Evolutionary conservation across 2,113 vertebrate species (phyloP), one percentile per base, ranked within the genome.

Genomic region (Lates calcarifer): DNA sequence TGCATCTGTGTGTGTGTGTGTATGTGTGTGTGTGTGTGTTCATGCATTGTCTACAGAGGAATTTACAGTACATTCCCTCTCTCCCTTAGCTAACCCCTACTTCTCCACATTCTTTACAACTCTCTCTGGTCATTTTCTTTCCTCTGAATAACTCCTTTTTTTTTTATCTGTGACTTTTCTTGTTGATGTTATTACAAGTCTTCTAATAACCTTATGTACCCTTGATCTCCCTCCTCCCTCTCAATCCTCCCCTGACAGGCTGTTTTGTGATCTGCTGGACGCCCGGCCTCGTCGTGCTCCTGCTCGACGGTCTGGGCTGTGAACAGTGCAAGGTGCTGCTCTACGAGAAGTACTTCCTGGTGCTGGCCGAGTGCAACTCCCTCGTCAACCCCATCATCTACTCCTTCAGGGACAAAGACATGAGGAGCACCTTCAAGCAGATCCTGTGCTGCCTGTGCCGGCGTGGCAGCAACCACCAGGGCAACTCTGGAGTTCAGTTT

Each of bases 221-320:
- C 39, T 49, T 24, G 17, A 8, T 67, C 22, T 65, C 24, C 18
- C 29, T 12, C 20, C 26, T 1, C 0, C 31, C 18, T 20, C 67
- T 2, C 31, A 1, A 3, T 20, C 14, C 22, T 14, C 31, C 58
- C 37, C 35, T 20, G 5, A 2, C 90, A 95, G 95, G 95, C 22
- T 93, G 83, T 10, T 95, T 95, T 20, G 93, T 95, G 92, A 81
- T 98, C 57, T 98, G 97, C 95, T 98, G 97, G 75, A 97, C 97
- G 24, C 97, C 95, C 0, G 97, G 96, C 0, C 95, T 98, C 87
- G 95, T 98, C 70, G 93, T 98, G 72, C 94, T 98, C 66, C 89
- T 97, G 24, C 95, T 97, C 2, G 95, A 97, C 3, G 94, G 95
- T 1, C 33, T 94, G 41, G 69, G 77, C 26, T 89, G 84, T 0